Evolutionary conservation across 2,888 invertebrate species (phyloP).

Genomic region (Bombylius major): DNA sequence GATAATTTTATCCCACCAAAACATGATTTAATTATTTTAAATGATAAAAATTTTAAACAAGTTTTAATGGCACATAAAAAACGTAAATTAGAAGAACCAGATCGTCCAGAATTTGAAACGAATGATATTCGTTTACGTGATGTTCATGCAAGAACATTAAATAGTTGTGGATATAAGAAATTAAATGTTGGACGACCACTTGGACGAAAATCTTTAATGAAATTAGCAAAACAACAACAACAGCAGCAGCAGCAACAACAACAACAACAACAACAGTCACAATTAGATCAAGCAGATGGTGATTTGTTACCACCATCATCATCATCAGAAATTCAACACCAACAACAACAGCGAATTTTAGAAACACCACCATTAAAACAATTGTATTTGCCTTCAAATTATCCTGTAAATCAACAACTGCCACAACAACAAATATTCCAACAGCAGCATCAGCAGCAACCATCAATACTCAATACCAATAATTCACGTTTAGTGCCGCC

Average conservation of each 20-base stretch:
- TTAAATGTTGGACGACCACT: slow-evolving; percentile 20
- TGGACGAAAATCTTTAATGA: slow-evolving; percentile 28
- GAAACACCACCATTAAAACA: not conserved
- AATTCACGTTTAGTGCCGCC: too few species aligned
- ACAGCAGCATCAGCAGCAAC: not conserved
- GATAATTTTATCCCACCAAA: not conserved
- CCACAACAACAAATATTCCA: not conserved
- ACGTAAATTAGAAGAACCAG: slow-evolving; percentile 54
- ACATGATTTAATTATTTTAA: slow-evolving; percentile 3
- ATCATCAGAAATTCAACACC: not conserved
- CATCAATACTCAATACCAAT: not conserved
- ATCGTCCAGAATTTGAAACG: slow-evolving; percentile 63
- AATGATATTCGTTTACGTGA: slow-evolving; percentile 64
- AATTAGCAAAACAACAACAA: slow-evolving; percentile 5
- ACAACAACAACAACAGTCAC: slow-evolving; percentile 2
- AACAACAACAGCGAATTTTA: not conserved
- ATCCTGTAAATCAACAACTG: not conserved
- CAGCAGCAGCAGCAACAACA: slow-evolving; percentile 1
- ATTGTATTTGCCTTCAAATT: not conserved
- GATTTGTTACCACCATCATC: not conserved
- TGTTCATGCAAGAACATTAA: slow-evolving; percentile 32
- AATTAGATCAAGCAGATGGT: not conserved
- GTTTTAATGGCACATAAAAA: slow-evolving; percentile 59
- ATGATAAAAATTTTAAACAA: slow-evolving; percentile 39
- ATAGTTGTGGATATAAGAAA: slow-evolving; percentile 26